These are phyloP conservation scores for Solenopsis fugax DNA, from an alignment of 1,140 invertebrate genomes.

Conservation along the genomic window DNA sequence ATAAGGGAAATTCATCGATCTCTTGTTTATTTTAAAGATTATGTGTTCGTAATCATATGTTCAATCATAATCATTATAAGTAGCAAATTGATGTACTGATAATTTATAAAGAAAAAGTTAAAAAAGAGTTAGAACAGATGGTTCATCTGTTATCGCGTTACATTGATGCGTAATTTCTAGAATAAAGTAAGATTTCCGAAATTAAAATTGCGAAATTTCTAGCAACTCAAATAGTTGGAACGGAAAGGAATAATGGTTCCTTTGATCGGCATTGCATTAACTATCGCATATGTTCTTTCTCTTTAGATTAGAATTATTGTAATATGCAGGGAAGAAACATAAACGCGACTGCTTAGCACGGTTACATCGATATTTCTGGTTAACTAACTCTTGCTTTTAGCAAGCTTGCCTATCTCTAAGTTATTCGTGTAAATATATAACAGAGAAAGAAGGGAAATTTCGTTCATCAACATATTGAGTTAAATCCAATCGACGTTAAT, in stretches of 20 bases:
- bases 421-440: slow-evolving; percentile 19
- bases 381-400: slow-evolving; percentile 15
- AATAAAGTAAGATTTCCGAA: slow-evolving; percentile 1
- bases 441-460: background rate
- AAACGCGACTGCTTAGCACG: background rate
- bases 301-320: slow-evolving; percentile 7
- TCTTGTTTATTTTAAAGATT: slow-evolving; percentile 2
- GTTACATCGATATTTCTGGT: slow-evolving; percentile 8
- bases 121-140: slow-evolving; percentile 1
- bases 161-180: background rate
- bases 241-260: slow-evolving; percentile 5
- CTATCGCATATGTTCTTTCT: slow-evolving; percentile 15
- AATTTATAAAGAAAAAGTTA: slow-evolving; percentile 9
- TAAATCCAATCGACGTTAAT: slow-evolving; percentile 22
- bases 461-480: slow-evolving; percentile 19
- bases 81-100: slow-evolving; percentile 22
- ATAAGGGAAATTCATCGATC: slow-evolving; percentile 29
- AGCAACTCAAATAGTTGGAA: background rate
- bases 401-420: slow-evolving; percentile 1
- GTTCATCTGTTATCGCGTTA: slow-evolving; percentile 29
- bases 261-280: background rate
- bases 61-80: slow-evolving; percentile 11
- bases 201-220: background rate
- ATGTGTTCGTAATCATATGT: slow-evolving; percentile 19
- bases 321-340: background rate